phyloP scores from a whole-genome alignment of 1,140 invertebrate genomes.

The Drosophila malerkotliana region DNA sequence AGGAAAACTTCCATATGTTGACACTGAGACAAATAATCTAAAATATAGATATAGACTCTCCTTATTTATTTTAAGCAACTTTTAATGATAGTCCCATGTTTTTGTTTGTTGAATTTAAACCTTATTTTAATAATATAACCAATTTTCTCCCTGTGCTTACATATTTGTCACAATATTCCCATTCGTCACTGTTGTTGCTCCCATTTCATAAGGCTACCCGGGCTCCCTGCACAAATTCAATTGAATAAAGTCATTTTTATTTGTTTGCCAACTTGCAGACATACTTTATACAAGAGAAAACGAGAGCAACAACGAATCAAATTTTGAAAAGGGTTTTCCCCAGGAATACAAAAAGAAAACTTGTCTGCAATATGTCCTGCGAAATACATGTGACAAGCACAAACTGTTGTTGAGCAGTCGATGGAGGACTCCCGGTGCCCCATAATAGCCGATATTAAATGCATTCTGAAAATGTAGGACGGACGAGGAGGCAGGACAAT shows the following conservation, averaged over 20 bases:
- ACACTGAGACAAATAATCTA: background rate
- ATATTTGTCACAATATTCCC: slow-evolving; percentile 25
- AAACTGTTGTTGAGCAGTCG: slow-evolving; percentile 46
- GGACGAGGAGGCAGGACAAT: slow-evolving; percentile 45
- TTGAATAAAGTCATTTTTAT: slow-evolving; percentile 80
- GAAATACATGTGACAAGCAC: slow-evolving; percentile 48
- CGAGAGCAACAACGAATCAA: slow-evolving; percentile 47
- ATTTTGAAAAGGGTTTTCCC: slow-evolving; percentile 66
- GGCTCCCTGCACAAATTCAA: slow-evolving; percentile 60
- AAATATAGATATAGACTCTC: too few relatives aligned
- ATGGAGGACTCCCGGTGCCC: slow-evolving; percentile 11
- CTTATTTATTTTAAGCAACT: too few relatives aligned
- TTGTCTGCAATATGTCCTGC: slow-evolving; percentile 61
- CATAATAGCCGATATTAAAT: slow-evolving; percentile 78
- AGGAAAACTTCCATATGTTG: background rate
- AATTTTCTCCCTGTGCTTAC: slow-evolving; percentile 2
- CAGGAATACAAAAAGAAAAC: slow-evolving; percentile 29
- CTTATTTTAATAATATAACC: background rate
- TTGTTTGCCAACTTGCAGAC: slow-evolving; percentile 73
- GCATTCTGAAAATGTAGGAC: slow-evolving; percentile 32
- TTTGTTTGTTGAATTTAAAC: too few relatives aligned
- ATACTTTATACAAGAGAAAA: slow-evolving; percentile 30
- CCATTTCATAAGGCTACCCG: slow-evolving; percentile 21
- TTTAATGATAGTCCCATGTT: too few relatives aligned
- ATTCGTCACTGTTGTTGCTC: slow-evolving; percentile 34